Conservation (phyloP, 2,113 vertebrate genomes). For the Cyphotilapia sp. region DNA sequence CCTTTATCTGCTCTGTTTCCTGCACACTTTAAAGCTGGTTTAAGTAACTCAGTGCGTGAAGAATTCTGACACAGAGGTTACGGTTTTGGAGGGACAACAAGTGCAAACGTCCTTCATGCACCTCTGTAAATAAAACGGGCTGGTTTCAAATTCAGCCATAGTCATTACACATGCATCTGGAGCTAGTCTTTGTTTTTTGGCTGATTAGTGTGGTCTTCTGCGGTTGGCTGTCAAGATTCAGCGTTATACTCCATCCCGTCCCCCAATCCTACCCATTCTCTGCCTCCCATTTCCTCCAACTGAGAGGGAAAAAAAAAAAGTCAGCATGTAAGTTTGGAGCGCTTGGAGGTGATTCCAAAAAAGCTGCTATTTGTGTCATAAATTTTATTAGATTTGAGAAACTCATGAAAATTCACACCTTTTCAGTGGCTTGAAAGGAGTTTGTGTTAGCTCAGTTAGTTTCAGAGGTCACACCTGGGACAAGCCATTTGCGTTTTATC, state of each 20-base stretch:
- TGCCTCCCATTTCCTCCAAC: background rate
- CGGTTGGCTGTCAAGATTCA: background rate
- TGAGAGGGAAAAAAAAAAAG: rapidly evolving
- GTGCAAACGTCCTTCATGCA: background rate
- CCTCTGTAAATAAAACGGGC: background rate
- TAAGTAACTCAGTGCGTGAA: background rate
- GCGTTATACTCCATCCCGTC: background rate
- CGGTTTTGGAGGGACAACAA: background rate
- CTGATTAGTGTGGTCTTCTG: background rate
- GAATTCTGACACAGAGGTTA: background rate
- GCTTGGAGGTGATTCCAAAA: background rate
- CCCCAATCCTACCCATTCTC: background rate
- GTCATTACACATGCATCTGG: background rate
- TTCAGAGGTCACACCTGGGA: background rate
- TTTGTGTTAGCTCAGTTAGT: background rate
- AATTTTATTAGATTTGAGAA: background rate
- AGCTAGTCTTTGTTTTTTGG: background rate
- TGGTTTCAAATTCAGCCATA: background rate
- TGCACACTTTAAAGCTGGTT: background rate
- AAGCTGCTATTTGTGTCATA: background rate
- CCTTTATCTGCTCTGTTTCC: background rate
- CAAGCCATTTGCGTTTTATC: background rate
- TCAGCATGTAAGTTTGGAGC: background rate
- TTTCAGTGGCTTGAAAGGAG: background rate
- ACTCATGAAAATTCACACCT: background rate